These are phyloP conservation scores for Halocynthia roretzi DNA, from an alignment of 23 tunicate genomes.

Conservation along the genomic window DNA sequence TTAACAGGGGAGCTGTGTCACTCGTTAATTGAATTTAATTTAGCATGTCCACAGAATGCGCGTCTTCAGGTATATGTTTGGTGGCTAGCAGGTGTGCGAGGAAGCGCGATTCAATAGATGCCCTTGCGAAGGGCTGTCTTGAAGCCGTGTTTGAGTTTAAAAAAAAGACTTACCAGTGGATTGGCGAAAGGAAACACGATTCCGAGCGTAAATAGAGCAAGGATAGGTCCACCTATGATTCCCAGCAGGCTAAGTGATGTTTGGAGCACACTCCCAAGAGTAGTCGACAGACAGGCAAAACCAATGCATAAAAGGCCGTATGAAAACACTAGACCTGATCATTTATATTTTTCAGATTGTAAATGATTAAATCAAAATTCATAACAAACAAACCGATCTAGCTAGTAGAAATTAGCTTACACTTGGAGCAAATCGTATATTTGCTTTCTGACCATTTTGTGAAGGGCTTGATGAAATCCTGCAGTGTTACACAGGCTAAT, in stretches of 20 bases:
- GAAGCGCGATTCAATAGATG: too few relatives aligned
- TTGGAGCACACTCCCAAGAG: slow-evolving; percentile 24
- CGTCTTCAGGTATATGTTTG: too few relatives aligned
- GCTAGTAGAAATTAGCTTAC: background rate
- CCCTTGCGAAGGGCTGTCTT: too few relatives aligned
- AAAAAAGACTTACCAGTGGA: background rate
- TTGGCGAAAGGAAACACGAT: slow-evolving; percentile 28
- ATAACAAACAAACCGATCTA: slow-evolving; percentile 1
- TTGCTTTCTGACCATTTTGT: slow-evolving; percentile 44
- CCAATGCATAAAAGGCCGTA: slow-evolving; percentile 27
- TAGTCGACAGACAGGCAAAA: slow-evolving; percentile 24
- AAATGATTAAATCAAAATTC: background rate
- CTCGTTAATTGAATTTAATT: too few relatives aligned
- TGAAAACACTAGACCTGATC: slow-evolving; percentile 17
- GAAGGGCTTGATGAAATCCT: slow-evolving; percentile 78
- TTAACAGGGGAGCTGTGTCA: too few relatives aligned
- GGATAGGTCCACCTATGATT: slow-evolving; percentile 36
- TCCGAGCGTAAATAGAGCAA: slow-evolving; percentile 21
- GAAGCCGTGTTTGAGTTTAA: too few relatives aligned
- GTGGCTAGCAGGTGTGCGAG: too few relatives aligned
- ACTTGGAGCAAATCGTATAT: slow-evolving; percentile 32
- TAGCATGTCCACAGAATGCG: too few relatives aligned
- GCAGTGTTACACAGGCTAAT: slow-evolving; percentile 85
- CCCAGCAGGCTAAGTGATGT: slow-evolving; percentile 22
- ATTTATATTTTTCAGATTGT: background rate